phyloP scores from a whole-genome alignment of 2,113 vertebrate genomes.

The Drymodes brunneopygia region DNA sequence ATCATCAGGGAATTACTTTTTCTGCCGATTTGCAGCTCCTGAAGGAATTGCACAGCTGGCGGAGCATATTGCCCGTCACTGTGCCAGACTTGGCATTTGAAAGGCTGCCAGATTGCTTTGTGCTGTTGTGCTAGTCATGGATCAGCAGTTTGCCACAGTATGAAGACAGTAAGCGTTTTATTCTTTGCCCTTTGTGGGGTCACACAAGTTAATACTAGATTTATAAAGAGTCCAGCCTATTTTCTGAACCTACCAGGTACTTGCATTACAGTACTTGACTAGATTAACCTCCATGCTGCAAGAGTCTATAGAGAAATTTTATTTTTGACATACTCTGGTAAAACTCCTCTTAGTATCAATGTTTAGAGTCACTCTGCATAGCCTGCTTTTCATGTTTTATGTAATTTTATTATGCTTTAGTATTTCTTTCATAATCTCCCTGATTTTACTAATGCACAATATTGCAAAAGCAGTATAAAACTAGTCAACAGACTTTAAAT shows the following conservation, averaged over 20 bases:
- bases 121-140: neutral
- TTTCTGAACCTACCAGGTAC: neutral
- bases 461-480: slow-evolving; percentile 67
- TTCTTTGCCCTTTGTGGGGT: neutral
- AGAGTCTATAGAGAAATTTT: neutral
- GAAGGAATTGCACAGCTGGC: slow-evolving; percentile 36
- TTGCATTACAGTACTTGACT: neutral
- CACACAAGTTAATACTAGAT: neutral
- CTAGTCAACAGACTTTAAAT: slow-evolving; percentile 60
- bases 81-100: neutral
- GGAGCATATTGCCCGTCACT: slow-evolving; percentile 1
- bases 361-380: neutral
- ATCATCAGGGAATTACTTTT: neutral
- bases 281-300: neutral
- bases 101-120: neutral
- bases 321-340: neutral
- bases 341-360: neutral
- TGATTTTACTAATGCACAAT: slow-evolving; percentile 68
- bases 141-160: neutral
- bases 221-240: neutral
- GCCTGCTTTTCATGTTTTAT: slow-evolving; percentile 31
- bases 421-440: slow-evolving; percentile 56
- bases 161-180: neutral
- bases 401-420: slow-evolving; percentile 50
- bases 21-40: neutral